Evolutionary conservation across 2,888 invertebrate species (phyloP).

Genomic region (Caenorhabditis japonica): DNA sequence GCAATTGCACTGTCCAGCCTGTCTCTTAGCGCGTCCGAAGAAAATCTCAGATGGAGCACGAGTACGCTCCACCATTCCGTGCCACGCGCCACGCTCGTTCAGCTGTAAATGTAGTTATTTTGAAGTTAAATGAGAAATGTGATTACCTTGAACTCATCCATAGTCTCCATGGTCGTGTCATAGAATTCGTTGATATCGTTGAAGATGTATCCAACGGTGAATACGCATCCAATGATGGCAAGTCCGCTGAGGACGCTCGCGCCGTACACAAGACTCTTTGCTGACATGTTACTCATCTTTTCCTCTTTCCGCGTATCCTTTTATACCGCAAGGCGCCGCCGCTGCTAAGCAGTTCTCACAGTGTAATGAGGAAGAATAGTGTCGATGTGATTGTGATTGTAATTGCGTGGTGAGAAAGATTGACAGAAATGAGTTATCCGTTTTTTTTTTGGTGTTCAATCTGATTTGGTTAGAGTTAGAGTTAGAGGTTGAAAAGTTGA

Average conservation of each 20-base stretch:
- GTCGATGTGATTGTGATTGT: no score
- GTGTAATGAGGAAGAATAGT: no score
- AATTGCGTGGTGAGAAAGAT: no score
- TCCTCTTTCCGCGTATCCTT: slow-evolving; percentile 15
- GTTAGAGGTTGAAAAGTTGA: no score
- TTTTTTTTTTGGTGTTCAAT: no score
- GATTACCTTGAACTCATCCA: slow-evolving; percentile 38
- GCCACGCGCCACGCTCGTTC: slow-evolving; percentile 45
- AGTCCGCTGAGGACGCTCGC: slow-evolving; percentile 39
- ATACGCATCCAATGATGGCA: slow-evolving; percentile 39
- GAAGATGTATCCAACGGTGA: slow-evolving; percentile 45
- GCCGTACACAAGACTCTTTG: slow-evolving; percentile 41
- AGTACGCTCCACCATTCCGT: slow-evolving; percentile 44
- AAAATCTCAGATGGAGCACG: slow-evolving; percentile 42
- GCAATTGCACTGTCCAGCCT: slow-evolving; percentile 48
- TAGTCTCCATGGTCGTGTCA: slow-evolving; percentile 36
- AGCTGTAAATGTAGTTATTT: slow-evolving; percentile 3
- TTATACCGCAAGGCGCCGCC: no score
- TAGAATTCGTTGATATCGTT: slow-evolving; percentile 48
- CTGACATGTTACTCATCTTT: slow-evolving; percentile 27
- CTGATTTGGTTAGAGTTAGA: no score
- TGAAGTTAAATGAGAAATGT: background rate
- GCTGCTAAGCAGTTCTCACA: no score
- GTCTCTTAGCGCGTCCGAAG: slow-evolving; percentile 48
- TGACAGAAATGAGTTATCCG: no score